phyloP scores from a whole-genome alignment of 2,113 vertebrate species.

The Corythornis vintsioides region DNA sequence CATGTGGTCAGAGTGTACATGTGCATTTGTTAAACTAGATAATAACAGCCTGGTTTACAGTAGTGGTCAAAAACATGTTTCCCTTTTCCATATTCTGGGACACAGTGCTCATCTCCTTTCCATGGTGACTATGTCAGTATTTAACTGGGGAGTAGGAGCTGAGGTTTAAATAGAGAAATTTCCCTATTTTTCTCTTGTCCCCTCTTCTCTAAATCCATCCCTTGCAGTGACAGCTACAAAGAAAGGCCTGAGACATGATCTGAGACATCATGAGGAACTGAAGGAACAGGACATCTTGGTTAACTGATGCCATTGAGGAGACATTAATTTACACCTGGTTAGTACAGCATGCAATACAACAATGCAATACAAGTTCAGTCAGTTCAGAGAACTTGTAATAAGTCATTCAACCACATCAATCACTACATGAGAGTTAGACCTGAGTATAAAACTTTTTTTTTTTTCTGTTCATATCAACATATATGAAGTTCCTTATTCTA shows the following conservation, averaged over 20 bases:
- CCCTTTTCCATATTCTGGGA: not conserved
- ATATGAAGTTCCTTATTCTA: not conserved
- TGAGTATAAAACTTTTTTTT: not conserved
- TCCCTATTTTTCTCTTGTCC: not conserved
- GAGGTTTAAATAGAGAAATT: not conserved
- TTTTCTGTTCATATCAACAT: not conserved
- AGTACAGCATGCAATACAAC: not conserved
- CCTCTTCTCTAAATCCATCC: not conserved
- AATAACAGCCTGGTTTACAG: not conserved
- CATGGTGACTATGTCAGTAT: not conserved
- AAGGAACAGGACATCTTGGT: not conserved
- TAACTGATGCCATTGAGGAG: not conserved
- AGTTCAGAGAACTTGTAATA: not conserved
- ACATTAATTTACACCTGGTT: not conserved
- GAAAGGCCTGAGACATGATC: not conserved
- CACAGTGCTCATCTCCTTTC: not conserved
- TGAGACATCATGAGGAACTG: not conserved
- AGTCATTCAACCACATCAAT: not conserved
- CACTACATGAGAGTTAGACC: accelerated
- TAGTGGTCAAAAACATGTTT: not conserved
- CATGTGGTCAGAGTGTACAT: not conserved
- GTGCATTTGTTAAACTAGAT: not conserved
- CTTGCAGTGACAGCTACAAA: not conserved
- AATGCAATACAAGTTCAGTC: not conserved
- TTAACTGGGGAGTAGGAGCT: not conserved